Percentiles rank a stretch among this genome's conserved stretches.
These are phyloP conservation scores for Echiichthys vipera DNA, from an alignment of 2,797 vertebrate genomes.

Conservation along the genomic window DNA sequence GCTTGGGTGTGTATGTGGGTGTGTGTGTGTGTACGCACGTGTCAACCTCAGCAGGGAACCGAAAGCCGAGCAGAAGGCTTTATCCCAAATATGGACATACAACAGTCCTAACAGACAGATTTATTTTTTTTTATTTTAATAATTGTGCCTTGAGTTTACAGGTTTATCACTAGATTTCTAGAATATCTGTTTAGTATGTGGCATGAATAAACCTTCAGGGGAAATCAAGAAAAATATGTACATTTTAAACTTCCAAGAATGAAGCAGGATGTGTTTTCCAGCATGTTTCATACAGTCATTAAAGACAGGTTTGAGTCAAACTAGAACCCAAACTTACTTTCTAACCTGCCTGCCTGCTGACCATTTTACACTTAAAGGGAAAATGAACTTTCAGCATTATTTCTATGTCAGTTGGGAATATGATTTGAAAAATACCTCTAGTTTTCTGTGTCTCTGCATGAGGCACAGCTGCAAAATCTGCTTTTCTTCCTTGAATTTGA, in stretches of 20 bases:
- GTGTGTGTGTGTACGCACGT: neutral
- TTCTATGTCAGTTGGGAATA: no score
- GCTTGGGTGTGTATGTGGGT: neutral
- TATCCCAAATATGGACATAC: slow-evolving; percentile 40
- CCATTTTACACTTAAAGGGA: neutral
- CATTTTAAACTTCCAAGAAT: slow-evolving; percentile 6
- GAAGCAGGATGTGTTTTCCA: neutral
- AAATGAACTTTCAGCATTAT: no score
- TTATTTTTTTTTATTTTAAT: neutral
- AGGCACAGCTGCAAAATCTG: no score
- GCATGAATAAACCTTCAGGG: neutral
- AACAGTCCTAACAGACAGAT: neutral
- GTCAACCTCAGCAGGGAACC: slow-evolving; percentile 31
- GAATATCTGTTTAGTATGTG: no score
- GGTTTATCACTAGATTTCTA: no score
- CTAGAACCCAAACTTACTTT: neutral
- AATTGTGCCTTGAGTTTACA: no score
- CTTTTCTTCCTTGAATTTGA: no score
- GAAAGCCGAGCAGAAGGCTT: slow-evolving; percentile 28
- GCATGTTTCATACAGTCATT: neutral
- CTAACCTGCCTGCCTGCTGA: neutral
- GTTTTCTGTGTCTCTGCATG: no score
- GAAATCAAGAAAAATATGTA: neutral
- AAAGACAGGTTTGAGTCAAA: neutral
- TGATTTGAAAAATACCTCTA: no score